A percentile compares a stretch with the other conserved stretches of the same genome.
Conservation (phyloP, 2,888 invertebrate genomes). For the Eulithis testata region DNA sequence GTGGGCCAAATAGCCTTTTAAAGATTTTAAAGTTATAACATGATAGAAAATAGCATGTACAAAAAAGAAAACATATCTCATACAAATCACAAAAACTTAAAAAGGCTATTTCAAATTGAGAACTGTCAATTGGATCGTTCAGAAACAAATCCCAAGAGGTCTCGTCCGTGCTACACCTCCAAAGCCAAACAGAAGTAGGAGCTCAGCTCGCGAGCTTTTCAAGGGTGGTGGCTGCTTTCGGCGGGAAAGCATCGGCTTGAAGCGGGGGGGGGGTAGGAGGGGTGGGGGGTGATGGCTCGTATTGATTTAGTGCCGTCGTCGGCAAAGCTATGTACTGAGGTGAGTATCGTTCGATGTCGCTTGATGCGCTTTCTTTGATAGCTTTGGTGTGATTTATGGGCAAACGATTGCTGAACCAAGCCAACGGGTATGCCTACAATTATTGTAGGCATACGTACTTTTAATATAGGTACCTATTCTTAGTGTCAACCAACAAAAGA, state of each 20-base stretch:
- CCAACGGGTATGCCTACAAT: neutral
- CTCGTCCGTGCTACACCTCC: slow-evolving; percentile 78
- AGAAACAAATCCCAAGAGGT: slow-evolving; percentile 81
- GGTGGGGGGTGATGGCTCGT: slow-evolving; percentile 80
- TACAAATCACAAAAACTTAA: slow-evolving; percentile 42
- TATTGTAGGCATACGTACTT: neutral
- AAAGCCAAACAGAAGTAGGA: slow-evolving; percentile 85
- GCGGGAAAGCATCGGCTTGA: slow-evolving; percentile 78
- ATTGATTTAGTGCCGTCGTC: slow-evolving; percentile 86
- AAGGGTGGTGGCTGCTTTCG: slow-evolving; percentile 84
- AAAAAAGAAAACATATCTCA: slow-evolving; percentile 8
- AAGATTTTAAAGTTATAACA: neutral
- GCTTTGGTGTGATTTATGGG: slow-evolving; percentile 44
- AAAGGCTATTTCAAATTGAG: slow-evolving; percentile 69
- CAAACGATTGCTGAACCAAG: slow-evolving; percentile 17
- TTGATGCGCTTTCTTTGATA: slow-evolving; percentile 80
- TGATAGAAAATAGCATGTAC: slow-evolving; percentile 9
- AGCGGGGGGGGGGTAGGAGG: slow-evolving; percentile 57
- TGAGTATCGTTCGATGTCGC: slow-evolving; percentile 74
- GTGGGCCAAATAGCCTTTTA: neutral
- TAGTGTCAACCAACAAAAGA: too few relatives aligned
- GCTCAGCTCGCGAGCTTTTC: slow-evolving; percentile 84
- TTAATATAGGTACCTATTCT: too few relatives aligned
- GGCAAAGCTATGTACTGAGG: slow-evolving; percentile 81
- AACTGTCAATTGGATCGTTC: slow-evolving; percentile 77